These are phyloP conservation scores for Cyrtorhinus lividipennis DNA, from an alignment of 1,140 invertebrate genomes.

Conservation along the genomic window DNA sequence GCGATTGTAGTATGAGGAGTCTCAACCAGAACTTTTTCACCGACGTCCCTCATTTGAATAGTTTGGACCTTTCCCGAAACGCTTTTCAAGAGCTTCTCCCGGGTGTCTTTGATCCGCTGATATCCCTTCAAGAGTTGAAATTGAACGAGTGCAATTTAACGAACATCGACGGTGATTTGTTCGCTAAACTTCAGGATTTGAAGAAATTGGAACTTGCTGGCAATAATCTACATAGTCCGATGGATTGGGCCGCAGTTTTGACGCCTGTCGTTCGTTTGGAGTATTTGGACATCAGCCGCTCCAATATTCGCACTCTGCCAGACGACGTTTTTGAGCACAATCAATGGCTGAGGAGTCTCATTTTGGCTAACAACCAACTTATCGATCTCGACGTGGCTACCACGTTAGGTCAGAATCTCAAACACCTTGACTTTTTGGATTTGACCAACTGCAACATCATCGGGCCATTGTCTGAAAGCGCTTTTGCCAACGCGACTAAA, in stretches of 20 bases:
- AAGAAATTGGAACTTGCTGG: conserved; percentile 46
- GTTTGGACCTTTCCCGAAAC: conserved; percentile 52
- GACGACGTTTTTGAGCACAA: conserved; percentile 49
- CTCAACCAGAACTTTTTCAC: conserved; percentile 48
- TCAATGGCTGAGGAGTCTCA: conserved; percentile 44
- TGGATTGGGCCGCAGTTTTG: conserved; percentile 44
- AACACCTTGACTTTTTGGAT: conserved; percentile 49
- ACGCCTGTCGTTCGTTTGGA: conserved; percentile 42
- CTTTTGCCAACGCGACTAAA: conserved; percentile 51
- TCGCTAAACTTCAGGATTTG: conserved; percentile 40
- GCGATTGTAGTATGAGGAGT: conserved; percentile 40
- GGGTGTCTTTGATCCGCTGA: conserved; percentile 44
- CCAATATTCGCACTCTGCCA: conserved; percentile 42
- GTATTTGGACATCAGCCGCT: conserved; percentile 45
- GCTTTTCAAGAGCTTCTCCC: conserved; percentile 40
- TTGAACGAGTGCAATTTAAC: conserved; percentile 48
- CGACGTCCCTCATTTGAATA: conserved; percentile 46
- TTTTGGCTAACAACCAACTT: conserved; percentile 49
- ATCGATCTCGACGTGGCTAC: conserved; percentile 44
- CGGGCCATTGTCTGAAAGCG: conserved; percentile 46
- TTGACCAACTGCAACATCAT: conserved; percentile 51
- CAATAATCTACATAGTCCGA: conserved; percentile 37
- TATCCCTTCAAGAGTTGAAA: conserved; percentile 45
- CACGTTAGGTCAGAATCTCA: conserved; percentile 47
- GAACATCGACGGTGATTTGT: conserved; percentile 38